Base-by-base conservation (phyloP, 1,140 invertebrate species). In the Rhyacophila brunnea region DNA sequence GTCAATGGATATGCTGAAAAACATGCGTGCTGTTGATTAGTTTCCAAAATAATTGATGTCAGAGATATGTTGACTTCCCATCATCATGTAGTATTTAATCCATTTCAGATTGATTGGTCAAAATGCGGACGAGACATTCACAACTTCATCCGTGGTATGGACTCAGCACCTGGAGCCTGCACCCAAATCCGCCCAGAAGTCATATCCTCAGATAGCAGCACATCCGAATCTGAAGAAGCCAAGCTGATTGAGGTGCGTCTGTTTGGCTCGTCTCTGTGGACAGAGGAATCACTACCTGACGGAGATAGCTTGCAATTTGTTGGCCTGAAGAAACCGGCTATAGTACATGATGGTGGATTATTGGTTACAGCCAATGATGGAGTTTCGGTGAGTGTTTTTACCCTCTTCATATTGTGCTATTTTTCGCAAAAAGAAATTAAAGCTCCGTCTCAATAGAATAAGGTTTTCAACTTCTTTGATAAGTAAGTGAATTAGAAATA, bases 131-230 rank as follows among this genome's bases (percentile, higher is more conserved):
- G 81, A 49, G 71, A 83, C 58, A 77, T 97, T 6, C 95, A 98
- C 73, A 92, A 99, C 76, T 98, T 97, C 68, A 93, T 99, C 56
- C 79, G 96, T 35, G 96, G 92, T 1, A 79, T 96, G 68, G 95
- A 98, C 69, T 95, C 93, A 43, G 89, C 90, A 0, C 95, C 95
- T 0, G 95, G 95, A 1, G 95, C 96, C 0, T 90, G 90, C 79
- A 87, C 89, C 0, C 71, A 78, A 0, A 75, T 97, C 1, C 74
- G 82, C 61, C 61, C 78, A 35, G 74, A 79, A 34, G 73, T 66
- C 10, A 74, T 65, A 58, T 74, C 67, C 11, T 72, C 64, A 57
- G 70, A 74, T 28, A 42, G 50, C 15, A 52, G 18, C 1, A 53
- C 18, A 1, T 34, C 32, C 6, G 38, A 35, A 13, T 38, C 15